A percentile compares a stretch with the other conserved stretches of the same genome.
Evolutionary conservation across 2,797 vertebrate genomes (phyloP).

Genomic region (Miopithecus talapoin): DNA sequence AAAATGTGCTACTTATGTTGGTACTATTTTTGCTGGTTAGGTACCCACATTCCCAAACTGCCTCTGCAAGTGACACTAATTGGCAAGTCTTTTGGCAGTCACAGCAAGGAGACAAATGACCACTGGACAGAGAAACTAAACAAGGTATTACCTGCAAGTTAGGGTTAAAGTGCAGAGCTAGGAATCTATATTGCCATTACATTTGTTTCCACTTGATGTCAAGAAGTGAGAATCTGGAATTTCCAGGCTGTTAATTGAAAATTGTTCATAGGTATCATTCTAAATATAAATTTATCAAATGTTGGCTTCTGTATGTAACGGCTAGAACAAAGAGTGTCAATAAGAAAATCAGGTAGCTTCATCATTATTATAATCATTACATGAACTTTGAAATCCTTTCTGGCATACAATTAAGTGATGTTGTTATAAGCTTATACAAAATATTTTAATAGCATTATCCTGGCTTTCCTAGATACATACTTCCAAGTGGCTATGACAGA

Average conservation of each 20-base stretch:
- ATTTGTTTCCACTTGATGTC: not conserved
- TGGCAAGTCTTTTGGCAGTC: slow-evolving; percentile 53
- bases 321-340: not conserved
- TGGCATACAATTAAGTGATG: not conserved
- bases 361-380: not conserved
- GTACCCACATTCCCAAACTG: not conserved
- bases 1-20: slow-evolving; percentile 20
- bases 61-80: slow-evolving; percentile 48
- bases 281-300: slow-evolving; percentile 10
- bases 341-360: not conserved
- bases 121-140: not conserved
- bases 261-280: not conserved
- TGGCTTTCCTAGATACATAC: not conserved
- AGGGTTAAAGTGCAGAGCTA: not conserved
- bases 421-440: slow-evolving; percentile 23
- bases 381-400: not conserved
- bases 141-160: not conserved
- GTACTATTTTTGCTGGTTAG: not conserved
- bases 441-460: not conserved
- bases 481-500: not conserved
- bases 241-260: not conserved
- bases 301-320: not conserved
- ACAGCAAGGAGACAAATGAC: slow-evolving; percentile 28
- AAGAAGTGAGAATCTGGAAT: not conserved
- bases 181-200: not conserved